Evolutionary conservation across 2,113 vertebrate species (phyloP).

Genomic region (Pterocles burchelli): DNA sequence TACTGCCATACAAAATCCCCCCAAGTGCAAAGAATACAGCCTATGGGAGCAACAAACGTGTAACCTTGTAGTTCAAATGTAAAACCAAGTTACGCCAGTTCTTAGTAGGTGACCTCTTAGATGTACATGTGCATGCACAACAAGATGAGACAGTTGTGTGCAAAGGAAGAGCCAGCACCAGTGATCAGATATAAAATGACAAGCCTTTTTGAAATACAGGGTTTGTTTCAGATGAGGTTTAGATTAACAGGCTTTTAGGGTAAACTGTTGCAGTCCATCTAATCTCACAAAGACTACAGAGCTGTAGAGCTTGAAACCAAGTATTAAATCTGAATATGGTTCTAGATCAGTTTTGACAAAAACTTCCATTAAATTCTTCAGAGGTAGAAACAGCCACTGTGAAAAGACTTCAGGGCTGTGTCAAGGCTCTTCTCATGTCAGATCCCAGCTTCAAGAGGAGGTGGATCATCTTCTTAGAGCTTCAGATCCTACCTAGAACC

Average conservation of each 20-base stretch:
- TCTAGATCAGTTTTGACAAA: neutral
- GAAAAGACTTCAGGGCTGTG: neutral
- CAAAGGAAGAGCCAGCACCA: constrained; percentile 2
- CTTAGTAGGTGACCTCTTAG: constrained; percentile 6
- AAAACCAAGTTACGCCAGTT: neutral
- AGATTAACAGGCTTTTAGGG: neutral
- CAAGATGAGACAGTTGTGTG: constrained; percentile 37
- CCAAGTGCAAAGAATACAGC: neutral
- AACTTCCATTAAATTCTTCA: neutral
- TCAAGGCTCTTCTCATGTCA: neutral
- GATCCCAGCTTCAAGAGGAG: neutral
- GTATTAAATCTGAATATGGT: neutral
- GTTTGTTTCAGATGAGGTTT: constrained; percentile 11
- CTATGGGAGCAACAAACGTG: neutral
- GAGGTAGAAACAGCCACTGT: neutral
- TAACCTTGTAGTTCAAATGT: neutral
- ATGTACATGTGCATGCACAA: neutral
- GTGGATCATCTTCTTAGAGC: neutral
- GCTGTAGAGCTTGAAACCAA: neutral
- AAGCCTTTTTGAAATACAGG: neutral
- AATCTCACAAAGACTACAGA: neutral
- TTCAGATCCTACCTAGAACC: neutral
- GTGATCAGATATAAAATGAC: constrained; percentile 23
- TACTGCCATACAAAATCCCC: neutral
- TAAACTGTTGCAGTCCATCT: neutral